Base-by-base conservation (phyloP, 2,797 vertebrate species). In the Podarcis siculus region DNA sequence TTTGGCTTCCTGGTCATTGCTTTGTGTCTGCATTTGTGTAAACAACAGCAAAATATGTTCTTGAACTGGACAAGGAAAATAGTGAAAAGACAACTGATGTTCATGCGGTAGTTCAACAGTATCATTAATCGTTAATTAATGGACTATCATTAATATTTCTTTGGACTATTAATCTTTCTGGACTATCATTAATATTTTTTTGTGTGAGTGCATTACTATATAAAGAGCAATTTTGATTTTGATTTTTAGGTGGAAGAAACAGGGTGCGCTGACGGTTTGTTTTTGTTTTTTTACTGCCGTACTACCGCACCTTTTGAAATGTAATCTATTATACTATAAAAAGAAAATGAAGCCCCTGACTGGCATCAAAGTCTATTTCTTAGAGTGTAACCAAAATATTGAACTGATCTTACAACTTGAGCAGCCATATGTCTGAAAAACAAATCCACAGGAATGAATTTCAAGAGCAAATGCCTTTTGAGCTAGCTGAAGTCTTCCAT, bases 341-440 rank as follows among this genome's bases (percentile, higher is more conserved):
- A 87, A n/a, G 35, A 64, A 78, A 49, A 73, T 64, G 82, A 89
- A 85, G 42, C 30, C 67, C 49, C 30, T 79, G 49, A 15, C 30
- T 73, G 55, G 42, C 76, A 88, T 84, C 87, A 89, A 80, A 86
- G 30, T 32, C 82, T 79, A 30, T 9, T 71, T 79, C 69, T 58
- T 30, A 78, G 27, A 32, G 13, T 42, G 25, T 67, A 76, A 87
- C 58, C 37, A 75, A 87, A 66, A 76, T 76, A 82, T 82, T 82
- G 67, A 87, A 79, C 49, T 79, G 30, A 71, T 84, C 45, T 81
- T 79, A 78, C 32, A 69, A 55, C 67, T 90, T 91, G 49, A 83
- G 84, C 87, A 91, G 90, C 35, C 73, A 55, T 73, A 84, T 89
- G 39, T 69, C 8, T 79, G 82, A 86, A 90, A 39, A 86, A 66